phyloP scores from a whole-genome alignment of 1,140 invertebrate genomes.

The Drosophila varians region DNA sequence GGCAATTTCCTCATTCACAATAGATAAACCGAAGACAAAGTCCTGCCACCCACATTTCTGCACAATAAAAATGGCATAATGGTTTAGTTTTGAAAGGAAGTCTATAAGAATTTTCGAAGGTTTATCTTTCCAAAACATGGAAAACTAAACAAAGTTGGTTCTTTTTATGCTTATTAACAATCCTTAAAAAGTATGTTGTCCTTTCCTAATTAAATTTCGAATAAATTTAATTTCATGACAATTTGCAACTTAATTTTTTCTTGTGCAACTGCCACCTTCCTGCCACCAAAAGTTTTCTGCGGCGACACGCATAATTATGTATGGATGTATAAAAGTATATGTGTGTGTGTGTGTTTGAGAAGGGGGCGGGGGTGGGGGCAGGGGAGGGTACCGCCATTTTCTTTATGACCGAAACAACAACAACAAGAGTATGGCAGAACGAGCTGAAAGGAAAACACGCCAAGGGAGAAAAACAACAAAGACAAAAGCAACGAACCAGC shows the following conservation, averaged over 20 bases:
- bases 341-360: slow-evolving; percentile 16
- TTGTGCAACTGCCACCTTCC: slow-evolving; percentile 12
- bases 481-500: slow-evolving; percentile 17
- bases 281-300: slow-evolving; percentile 47
- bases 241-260: not conserved
- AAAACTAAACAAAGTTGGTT: no score
- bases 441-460: slow-evolving; percentile 44
- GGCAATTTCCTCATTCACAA: slow-evolving; percentile 1
- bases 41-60: slow-evolving; percentile 15
- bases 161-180: no score
- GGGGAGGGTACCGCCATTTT: slow-evolving; percentile 36
- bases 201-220: not conserved
- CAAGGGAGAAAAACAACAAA: slow-evolving; percentile 32
- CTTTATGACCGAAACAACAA: slow-evolving; percentile 37
- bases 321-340: slow-evolving; percentile 44
- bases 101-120: not conserved
- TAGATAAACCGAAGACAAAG: slow-evolving; percentile 33
- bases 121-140: not conserved
- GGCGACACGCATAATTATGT: slow-evolving; percentile 75
- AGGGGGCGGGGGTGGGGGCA: not conserved
- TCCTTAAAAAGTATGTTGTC: not conserved
- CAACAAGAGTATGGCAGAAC: slow-evolving; percentile 24
- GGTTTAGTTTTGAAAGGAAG: not conserved
- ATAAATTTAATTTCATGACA: not conserved
- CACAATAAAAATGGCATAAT: not conserved